These are phyloP conservation scores for Lobophora halterata DNA, from an alignment of 2,888 invertebrate genomes.

Conservation along the genomic window DNA sequence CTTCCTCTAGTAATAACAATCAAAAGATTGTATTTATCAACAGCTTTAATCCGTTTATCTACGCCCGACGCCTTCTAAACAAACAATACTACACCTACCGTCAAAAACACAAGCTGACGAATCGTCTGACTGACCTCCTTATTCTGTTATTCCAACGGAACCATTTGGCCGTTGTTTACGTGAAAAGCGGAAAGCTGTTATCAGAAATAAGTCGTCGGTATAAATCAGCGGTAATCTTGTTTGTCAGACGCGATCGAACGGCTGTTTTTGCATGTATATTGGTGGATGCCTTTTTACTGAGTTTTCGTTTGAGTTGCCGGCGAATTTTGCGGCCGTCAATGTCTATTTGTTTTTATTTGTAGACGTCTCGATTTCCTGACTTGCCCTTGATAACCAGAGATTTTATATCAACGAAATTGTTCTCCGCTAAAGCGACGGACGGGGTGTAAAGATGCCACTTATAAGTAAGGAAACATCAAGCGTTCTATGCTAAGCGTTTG, in stretches of 20 bases:
- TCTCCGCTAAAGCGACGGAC: too few relatives aligned
- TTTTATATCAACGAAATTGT: background rate
- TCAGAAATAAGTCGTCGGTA: conserved; percentile 58
- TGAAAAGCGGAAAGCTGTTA: conserved; percentile 60
- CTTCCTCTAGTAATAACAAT: too few relatives aligned
- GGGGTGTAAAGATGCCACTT: too few relatives aligned
- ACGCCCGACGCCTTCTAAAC: conserved; percentile 17
- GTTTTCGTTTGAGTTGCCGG: conserved; percentile 21
- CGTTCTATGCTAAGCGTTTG: too few relatives aligned
- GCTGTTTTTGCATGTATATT: conserved; percentile 47
- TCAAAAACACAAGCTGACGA: conserved; percentile 31
- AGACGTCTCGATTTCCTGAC: too few relatives aligned
- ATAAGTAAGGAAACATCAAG: too few relatives aligned
- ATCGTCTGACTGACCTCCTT: conserved; percentile 38
- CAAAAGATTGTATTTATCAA: conserved; percentile 1
- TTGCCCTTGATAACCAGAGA: background rate
- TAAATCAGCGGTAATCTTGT: conserved; percentile 64
- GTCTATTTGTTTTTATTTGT: conserved; percentile 4
- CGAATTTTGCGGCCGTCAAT: conserved; percentile 7
- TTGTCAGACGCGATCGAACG: conserved; percentile 54
- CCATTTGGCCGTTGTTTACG: conserved; percentile 59
- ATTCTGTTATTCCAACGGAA: conserved; percentile 34
- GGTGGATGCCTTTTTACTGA: conserved; percentile 28
- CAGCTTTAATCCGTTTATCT: conserved; percentile 8
- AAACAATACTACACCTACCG: conserved; percentile 25